These are phyloP conservation scores for Phengaris alcon DNA, from an alignment of 2,888 invertebrate genomes.

Conservation along the genomic window DNA sequence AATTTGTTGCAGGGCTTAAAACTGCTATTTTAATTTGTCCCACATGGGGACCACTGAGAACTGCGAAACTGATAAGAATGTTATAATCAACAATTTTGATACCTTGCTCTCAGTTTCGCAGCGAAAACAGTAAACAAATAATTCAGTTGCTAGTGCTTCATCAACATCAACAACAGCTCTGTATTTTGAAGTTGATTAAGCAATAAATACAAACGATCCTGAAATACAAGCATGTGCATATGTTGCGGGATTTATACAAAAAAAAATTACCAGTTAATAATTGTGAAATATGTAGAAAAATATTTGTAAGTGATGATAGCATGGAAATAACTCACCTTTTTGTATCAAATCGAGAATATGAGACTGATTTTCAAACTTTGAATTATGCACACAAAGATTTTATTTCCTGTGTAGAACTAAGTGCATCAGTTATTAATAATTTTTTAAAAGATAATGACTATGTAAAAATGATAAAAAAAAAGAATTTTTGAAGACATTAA, in stretches of 20 bases:
- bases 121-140: not conserved
- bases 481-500: not conserved
- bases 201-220: constrained; percentile 12
- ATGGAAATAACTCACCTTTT: not conserved
- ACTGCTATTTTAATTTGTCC: too few species aligned
- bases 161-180: constrained; percentile 13
- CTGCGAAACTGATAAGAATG: too few species aligned
- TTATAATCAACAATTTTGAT: too few species aligned
- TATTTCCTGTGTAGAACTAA: constrained; percentile 4
- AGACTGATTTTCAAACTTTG: not conserved
- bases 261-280: not conserved
- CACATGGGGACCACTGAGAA: too few species aligned
- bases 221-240: constrained; percentile 25
- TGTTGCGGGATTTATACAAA: not conserved
- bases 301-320: not conserved
- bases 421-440: constrained; percentile 5
- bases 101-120: not conserved
- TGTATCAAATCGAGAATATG: not conserved
- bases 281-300: constrained; percentile 3
- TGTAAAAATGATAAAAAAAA: not conserved
- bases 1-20: too few species aligned
- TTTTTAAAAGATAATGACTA: constrained; percentile 7
- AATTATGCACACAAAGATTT: constrained; percentile 19
- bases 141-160: not conserved
- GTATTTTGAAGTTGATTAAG: constrained; percentile 30